Evolutionary conservation across 2,797 vertebrate genomes (phyloP).

Genomic region (Brachyalestes nurse): DNA sequence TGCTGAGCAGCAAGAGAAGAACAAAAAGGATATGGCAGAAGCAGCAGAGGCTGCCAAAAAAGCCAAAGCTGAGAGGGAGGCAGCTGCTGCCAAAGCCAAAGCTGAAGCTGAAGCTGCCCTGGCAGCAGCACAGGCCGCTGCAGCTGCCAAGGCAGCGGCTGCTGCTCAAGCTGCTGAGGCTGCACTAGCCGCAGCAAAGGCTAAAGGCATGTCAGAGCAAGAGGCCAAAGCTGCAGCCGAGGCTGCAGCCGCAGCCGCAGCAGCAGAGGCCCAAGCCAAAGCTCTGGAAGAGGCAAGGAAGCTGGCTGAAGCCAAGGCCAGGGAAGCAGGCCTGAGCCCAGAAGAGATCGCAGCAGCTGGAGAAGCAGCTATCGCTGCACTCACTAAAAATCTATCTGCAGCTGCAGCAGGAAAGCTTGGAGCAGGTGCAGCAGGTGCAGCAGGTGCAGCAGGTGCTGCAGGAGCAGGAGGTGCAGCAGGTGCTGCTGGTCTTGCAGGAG

Average conservation of each 20-base stretch:
- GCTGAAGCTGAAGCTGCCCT: conserved; percentile 64
- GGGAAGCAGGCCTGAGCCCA: conserved; percentile 31
- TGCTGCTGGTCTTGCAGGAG: not conserved
- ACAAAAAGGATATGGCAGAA: conserved; percentile 73
- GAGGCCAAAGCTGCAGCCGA: conserved; percentile 65
- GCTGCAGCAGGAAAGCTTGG: conserved; percentile 24
- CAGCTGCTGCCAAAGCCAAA: conserved; percentile 56
- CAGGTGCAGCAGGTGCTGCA: not conserved
- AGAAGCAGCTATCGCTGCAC: conserved; percentile 19
- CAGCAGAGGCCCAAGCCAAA: conserved; percentile 54
- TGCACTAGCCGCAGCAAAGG: conserved; percentile 45
- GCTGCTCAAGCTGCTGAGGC: conserved; percentile 42
- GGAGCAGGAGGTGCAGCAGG: not conserved
- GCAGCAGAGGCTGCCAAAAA: conserved; percentile 69
- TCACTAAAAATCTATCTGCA: conserved; percentile 2
- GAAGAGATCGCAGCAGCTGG: conserved; percentile 42
- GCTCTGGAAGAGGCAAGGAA: conserved; percentile 59
- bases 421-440: conserved; percentile 11
- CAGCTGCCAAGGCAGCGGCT: conserved; percentile 27
- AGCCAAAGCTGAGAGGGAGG: conserved; percentile 69
- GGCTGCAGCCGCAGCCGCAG: conserved; percentile 55
- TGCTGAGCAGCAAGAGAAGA: conserved; percentile 74
- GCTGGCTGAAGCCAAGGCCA: conserved; percentile 53
- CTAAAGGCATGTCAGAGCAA: conserved; percentile 39
- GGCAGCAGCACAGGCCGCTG: conserved; percentile 41